Conservation (phyloP, 2,888 invertebrate species). For the Bellardia pandia region DNA sequence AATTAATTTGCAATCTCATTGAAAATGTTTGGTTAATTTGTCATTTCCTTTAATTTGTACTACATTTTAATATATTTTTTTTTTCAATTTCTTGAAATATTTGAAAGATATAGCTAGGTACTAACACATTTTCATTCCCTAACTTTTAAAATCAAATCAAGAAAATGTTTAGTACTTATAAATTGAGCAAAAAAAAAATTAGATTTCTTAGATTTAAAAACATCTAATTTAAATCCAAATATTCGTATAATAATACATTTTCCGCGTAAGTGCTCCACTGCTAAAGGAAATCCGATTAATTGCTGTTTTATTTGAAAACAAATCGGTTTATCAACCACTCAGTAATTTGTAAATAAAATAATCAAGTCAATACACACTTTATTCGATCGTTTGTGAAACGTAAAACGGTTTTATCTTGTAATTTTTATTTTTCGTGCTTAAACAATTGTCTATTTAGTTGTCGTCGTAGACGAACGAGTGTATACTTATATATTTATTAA, state of each 20-base stretch:
- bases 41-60: too few species aligned
- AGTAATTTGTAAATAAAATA: slow-evolving; percentile 42
- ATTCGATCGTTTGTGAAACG: slow-evolving; percentile 25
- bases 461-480: background rate
- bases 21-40: too few species aligned
- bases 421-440: slow-evolving; percentile 37
- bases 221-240: too few species aligned
- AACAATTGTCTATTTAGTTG: slow-evolving; percentile 43
- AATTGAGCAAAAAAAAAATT: too few species aligned
- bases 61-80: too few species aligned
- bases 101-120: too few species aligned
- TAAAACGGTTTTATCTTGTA: slow-evolving; percentile 39
- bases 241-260: background rate
- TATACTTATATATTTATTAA: background rate
- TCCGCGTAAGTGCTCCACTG: background rate
- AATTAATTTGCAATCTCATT: too few species aligned
- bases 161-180: too few species aligned
- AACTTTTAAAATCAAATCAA: too few species aligned
- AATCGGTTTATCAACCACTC: slow-evolving; percentile 54
- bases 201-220: too few species aligned
- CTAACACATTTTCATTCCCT: too few species aligned
- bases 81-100: too few species aligned
- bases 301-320: slow-evolving; percentile 33
- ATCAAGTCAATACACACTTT: slow-evolving; percentile 35
- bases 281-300: slow-evolving; percentile 54